Conservation (phyloP, 2,113 vertebrate species). For the Bubo blakistoni region DNA sequence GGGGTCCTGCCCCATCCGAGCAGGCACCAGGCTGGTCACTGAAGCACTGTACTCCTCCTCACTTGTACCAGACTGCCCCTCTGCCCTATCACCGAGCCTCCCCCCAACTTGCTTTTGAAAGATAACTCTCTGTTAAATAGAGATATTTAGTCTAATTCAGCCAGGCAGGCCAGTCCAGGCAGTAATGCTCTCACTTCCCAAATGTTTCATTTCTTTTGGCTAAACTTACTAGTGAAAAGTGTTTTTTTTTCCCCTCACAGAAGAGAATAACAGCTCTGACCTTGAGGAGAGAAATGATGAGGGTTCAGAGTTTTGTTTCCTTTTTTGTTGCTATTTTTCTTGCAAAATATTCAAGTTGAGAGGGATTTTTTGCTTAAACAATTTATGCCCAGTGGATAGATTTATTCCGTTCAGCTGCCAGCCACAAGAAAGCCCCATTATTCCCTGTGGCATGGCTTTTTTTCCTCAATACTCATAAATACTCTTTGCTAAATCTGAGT, state of each 20-base stretch:
- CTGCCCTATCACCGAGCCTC: neutral
- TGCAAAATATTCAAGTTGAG: conserved; percentile 61
- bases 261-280: conserved; percentile 54
- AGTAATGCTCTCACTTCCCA: conserved; percentile 16
- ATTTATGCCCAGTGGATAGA: conserved; percentile 49
- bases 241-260: neutral
- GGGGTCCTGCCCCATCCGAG: neutral
- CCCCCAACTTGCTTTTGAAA: neutral
- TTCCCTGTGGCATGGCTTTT: conserved; percentile 31
- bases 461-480: conserved; percentile 27
- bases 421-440: conserved; percentile 13
- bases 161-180: conserved; percentile 35
- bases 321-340: conserved; percentile 48
- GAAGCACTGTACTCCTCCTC: rapidly evolving
- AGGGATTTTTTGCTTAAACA: conserved; percentile 67
- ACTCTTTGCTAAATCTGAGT: conserved; percentile 17
- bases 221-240: conserved; percentile 30
- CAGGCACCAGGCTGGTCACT: too few species aligned
- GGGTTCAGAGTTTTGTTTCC: neutral
- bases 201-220: conserved; percentile 46
- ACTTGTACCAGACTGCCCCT: neutral
- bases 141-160: conserved; percentile 51
- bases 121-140: conserved; percentile 39
- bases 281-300: conserved; percentile 58
- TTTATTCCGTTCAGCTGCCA: conserved; percentile 37